Evolutionary conservation across 2,888 invertebrate species (phyloP).

Genomic region (Tenthredo notha): DNA sequence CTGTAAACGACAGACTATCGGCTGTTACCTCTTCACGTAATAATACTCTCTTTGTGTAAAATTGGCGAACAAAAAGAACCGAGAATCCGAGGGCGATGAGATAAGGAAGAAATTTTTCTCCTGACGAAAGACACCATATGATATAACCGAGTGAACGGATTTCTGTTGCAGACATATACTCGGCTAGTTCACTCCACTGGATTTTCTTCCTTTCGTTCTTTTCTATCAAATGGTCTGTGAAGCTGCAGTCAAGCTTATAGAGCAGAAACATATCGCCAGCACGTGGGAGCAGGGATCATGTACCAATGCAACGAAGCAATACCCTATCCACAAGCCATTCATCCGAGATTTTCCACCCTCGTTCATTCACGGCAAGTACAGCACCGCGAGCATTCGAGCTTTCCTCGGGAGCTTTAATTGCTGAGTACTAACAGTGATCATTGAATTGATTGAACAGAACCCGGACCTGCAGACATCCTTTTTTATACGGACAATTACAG

Average conservation of each 20-base stretch:
- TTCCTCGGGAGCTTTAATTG: conserved; percentile 19
- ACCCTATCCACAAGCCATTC: conserved; percentile 17
- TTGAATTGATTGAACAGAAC: conserved; percentile 19
- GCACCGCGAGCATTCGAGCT: conserved; percentile 12
- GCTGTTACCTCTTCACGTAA: not conserved
- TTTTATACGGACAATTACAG: not conserved
- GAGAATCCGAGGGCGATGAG: not conserved
- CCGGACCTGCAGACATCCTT: not conserved
- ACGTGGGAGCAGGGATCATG: not conserved
- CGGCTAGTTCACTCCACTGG: not conserved
- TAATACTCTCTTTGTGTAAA: not conserved
- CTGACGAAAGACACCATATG: not conserved
- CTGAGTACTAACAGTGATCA: conserved; percentile 38
- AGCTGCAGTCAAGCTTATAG: conserved; percentile 25
- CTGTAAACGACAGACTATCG: conserved; percentile 17
- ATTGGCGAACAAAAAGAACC: conserved; percentile 6
- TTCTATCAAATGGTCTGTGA: conserved; percentile 15
- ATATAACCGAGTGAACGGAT: not conserved
- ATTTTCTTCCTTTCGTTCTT: not conserved
- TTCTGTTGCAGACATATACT: conserved; percentile 29
- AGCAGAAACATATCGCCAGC: conserved; percentile 18
- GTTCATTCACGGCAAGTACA: conserved; percentile 14
- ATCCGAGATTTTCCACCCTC: conserved; percentile 17
- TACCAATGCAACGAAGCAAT: conserved; percentile 38
- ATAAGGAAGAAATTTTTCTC: conserved; percentile 13